Evolutionary conservation across 2,797 vertebrate species (phyloP).

Genomic region (Megalops cyprinoides): DNA sequence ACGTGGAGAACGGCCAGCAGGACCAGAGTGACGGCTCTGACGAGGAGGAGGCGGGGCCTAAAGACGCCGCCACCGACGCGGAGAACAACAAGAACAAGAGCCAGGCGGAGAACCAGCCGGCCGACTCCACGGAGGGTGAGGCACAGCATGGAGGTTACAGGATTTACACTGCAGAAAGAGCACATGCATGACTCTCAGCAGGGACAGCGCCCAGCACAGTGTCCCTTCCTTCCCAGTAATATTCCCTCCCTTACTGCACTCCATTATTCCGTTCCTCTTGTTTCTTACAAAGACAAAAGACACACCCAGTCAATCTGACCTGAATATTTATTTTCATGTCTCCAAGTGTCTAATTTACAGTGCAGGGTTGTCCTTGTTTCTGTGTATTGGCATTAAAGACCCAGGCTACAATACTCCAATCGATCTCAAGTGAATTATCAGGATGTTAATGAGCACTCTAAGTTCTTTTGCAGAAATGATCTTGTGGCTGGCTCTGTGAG

Average conservation of each 20-base stretch:
- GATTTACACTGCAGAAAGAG: not conserved
- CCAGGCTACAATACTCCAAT: not conserved
- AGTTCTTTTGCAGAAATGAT: not conserved
- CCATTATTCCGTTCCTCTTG: not conserved
- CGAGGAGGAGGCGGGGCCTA: constrained; percentile 44
- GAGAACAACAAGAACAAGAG: constrained; percentile 34
- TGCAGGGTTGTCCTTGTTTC: not conserved
- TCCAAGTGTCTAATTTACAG: not conserved
- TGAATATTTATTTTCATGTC: not conserved
- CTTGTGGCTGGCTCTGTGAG: not conserved
- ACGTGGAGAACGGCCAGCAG: constrained; percentile 77
- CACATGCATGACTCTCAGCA: no score
- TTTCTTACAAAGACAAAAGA: not conserved
- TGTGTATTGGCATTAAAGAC: not conserved
- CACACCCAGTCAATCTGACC: not conserved
- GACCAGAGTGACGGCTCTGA: constrained; percentile 64
- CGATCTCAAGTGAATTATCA: not conserved
- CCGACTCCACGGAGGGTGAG: constrained; percentile 58
- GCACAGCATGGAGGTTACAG: no score
- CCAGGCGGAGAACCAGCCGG: constrained; percentile 45
- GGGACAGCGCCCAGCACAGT: no score
- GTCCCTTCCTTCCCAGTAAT: no score
- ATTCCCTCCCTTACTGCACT: not conserved
- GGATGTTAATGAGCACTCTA: not conserved
- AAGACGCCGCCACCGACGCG: constrained; percentile 48